These are phyloP conservation scores for Heliconius sara DNA, from an alignment of 2,888 invertebrate genomes.

Conservation along the genomic window DNA sequence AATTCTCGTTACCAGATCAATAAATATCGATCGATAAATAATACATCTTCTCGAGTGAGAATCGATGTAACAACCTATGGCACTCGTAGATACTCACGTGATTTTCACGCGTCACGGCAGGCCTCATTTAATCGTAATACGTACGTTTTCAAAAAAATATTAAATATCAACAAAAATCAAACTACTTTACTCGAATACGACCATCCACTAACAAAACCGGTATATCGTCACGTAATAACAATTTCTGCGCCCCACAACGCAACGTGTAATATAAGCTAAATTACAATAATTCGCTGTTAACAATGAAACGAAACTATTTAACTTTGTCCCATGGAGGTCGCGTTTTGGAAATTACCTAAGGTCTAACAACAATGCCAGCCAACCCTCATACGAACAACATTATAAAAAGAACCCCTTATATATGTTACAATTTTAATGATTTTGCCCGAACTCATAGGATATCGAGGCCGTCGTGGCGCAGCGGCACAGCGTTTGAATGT, in stretches of 20 bases:
- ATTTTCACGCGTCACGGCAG: no score
- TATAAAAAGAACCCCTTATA: slow-evolving; percentile 74
- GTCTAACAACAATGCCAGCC: slow-evolving; percentile 64
- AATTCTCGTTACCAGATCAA: no score
- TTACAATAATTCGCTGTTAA: slow-evolving; percentile 74
- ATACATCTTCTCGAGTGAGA: no score
- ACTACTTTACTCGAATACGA: no score
- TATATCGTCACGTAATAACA: slow-evolving; percentile 41
- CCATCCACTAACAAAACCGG: slow-evolving; percentile 24
- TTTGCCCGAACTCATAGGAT: slow-evolving; percentile 48
- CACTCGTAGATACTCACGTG: no score
- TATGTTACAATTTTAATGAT: slow-evolving; percentile 81
- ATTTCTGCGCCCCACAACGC: slow-evolving; percentile 39
- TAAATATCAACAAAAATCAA: no score
- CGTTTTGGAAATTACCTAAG: slow-evolving; percentile 71
- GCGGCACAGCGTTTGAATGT: not conserved
- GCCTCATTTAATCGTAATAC: no score
- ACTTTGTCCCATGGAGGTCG: slow-evolving; percentile 60
- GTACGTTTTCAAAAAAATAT: no score
- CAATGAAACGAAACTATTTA: slow-evolving; percentile 75
- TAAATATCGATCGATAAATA: no score
- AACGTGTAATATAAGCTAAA: slow-evolving; percentile 60
- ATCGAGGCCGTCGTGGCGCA: not conserved
- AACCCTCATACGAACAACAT: slow-evolving; percentile 76
- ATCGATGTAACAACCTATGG: no score